Evolutionary conservation across 2,888 invertebrate genomes (phyloP).

Genomic region (Periphyllus acericola): DNA sequence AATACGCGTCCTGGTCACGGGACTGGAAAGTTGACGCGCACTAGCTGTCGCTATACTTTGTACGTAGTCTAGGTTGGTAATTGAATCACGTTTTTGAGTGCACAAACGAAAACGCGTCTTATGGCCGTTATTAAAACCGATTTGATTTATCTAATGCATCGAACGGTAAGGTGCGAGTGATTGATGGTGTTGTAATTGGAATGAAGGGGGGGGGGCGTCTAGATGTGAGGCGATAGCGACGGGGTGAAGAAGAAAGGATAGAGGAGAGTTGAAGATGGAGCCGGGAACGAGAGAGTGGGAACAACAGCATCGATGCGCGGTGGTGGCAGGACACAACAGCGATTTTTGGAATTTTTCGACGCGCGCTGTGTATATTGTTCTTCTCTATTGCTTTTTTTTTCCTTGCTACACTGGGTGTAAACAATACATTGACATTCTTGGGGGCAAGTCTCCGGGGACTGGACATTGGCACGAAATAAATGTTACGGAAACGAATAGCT

Average conservation of each 20-base stretch:
- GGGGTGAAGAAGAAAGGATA: background rate
- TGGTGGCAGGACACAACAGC: background rate
- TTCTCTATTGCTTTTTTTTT: constrained; percentile 18
- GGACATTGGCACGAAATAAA: constrained; percentile 57
- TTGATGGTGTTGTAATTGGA: constrained; percentile 57
- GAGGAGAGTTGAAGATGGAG: too few relatives aligned
- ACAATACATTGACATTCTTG: constrained; percentile 46
- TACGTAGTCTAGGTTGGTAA: background rate
- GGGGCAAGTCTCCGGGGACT: constrained; percentile 52
- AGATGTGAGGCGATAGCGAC: background rate
- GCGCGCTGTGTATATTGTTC: background rate
- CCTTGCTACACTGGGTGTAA: constrained; percentile 23
- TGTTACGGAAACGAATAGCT: constrained; percentile 55
- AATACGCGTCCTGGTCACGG: too few relatives aligned
- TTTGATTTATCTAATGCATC: constrained; percentile 51
- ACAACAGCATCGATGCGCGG: background rate
- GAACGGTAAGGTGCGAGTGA: constrained; percentile 33
- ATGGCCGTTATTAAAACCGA: constrained; percentile 34
- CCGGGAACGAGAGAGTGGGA: background rate
- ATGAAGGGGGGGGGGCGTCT: background rate
- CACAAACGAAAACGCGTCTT: background rate
- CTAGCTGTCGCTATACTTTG: background rate
- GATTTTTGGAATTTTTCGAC: constrained; percentile 54
- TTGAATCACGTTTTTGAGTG: background rate
- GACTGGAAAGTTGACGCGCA: too few relatives aligned